Conservation (phyloP, 2,888 invertebrate species). For the Tetrapedia diversipes region DNA sequence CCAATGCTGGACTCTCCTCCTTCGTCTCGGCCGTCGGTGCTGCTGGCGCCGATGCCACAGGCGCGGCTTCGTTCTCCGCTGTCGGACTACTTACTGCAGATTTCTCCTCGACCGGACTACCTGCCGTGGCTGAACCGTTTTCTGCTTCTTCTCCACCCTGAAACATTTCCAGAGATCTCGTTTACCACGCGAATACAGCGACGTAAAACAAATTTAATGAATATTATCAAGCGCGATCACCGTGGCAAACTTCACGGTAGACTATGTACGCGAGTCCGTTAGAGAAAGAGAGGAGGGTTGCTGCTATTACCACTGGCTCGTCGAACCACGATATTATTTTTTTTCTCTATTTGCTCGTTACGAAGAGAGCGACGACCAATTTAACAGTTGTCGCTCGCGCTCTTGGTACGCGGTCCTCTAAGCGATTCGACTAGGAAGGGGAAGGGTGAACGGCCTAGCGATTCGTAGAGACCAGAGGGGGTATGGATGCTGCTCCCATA, state of each 20-base stretch:
- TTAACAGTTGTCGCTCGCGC: conserved; percentile 58
- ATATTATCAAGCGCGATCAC: not conserved
- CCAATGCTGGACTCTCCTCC: conserved; percentile 59
- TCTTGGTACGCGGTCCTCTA: conserved; percentile 40
- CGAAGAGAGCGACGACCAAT: conserved; percentile 59
- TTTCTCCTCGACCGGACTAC: conserved; percentile 75
- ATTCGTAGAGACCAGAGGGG: conserved; percentile 53
- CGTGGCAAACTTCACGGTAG: not conserved
- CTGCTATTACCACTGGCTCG: too few relatives aligned
- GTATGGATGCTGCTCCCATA: conserved; percentile 42
- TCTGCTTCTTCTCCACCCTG: conserved; percentile 81
- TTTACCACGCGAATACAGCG: too few relatives aligned
- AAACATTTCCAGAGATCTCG: conserved; percentile 18
- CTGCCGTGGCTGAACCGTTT: conserved; percentile 60
- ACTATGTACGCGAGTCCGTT: conserved; percentile 4
- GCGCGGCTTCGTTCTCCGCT: conserved; percentile 69
- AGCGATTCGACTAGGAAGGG: conserved; percentile 65
- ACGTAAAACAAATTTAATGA: not conserved
- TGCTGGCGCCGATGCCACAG: conserved; percentile 51
- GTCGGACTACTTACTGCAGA: conserved; percentile 77
- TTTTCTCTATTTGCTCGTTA: conserved; percentile 62
- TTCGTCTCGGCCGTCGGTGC: conserved; percentile 50
- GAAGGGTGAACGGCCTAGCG: conserved; percentile 65
- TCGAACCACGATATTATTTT: conserved; percentile 69
- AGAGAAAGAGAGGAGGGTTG: conserved; percentile 54